A percentile compares a stretch with the other conserved stretches of the same genome.
Conservation (phyloP, 2,888 invertebrate species). For the Andrena bucephala region DNA sequence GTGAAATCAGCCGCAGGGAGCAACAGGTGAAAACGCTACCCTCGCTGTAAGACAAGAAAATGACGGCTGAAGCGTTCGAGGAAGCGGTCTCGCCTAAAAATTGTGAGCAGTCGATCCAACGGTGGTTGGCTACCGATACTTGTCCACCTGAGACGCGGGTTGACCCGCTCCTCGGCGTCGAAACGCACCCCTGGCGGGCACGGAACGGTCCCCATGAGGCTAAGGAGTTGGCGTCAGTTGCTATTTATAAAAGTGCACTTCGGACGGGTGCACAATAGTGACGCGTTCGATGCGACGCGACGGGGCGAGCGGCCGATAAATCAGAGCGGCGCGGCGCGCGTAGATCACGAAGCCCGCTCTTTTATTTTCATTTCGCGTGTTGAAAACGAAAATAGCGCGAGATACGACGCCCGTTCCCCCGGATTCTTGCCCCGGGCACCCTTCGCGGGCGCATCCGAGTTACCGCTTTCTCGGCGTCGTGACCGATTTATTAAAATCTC, state of each 20-base stretch:
- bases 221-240: slow-evolving; percentile 41
- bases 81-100: neutral
- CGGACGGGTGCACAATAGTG: slow-evolving; percentile 69
- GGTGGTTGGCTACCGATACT: neutral
- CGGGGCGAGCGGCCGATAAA: slow-evolving; percentile 70
- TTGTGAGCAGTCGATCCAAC: neutral
- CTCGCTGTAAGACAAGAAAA: too few relatives aligned
- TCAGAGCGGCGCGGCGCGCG: slow-evolving; percentile 71
- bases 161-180: slow-evolving; percentile 7
- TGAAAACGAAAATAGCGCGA: slow-evolving; percentile 76
- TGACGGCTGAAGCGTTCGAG: too few relatives aligned
- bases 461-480: slow-evolving; percentile 32
- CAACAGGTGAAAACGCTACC: too few relatives aligned
- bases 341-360: slow-evolving; percentile 72
- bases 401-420: slow-evolving; percentile 59
- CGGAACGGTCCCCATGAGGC: slow-evolving; percentile 22
- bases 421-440: slow-evolving; percentile 55
- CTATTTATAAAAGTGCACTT: slow-evolving; percentile 77
- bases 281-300: slow-evolving; percentile 63
- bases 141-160: too few relatives aligned
- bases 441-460: slow-evolving; percentile 35
- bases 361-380: slow-evolving; percentile 76
- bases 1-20: too few relatives aligned
- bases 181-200: slow-evolving; percentile 15
- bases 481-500: slow-evolving; percentile 54